Evolutionary conservation across 2,888 invertebrate species (phyloP).

Genomic region (Tiphia femorata): DNA sequence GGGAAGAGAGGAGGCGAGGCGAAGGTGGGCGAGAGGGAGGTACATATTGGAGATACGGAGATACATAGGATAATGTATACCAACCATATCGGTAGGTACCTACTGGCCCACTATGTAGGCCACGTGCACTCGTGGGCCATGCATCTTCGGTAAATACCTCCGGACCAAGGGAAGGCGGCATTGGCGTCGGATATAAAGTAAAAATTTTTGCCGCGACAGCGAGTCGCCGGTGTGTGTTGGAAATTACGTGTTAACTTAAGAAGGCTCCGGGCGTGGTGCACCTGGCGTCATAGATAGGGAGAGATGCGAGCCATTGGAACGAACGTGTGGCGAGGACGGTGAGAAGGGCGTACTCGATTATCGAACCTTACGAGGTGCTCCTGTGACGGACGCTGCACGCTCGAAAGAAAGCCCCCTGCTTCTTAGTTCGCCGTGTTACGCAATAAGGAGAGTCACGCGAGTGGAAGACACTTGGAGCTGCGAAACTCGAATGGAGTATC

Average conservation of each 20-base stretch:
- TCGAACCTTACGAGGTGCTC: neutral
- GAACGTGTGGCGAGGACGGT: neutral
- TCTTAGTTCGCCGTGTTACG: too few species aligned
- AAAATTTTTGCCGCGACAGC: slow-evolving; percentile 34
- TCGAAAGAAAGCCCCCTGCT: neutral
- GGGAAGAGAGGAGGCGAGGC: neutral
- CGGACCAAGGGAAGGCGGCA: slow-evolving; percentile 11
- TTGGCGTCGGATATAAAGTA: slow-evolving; percentile 20
- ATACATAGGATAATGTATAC: slow-evolving; percentile 39
- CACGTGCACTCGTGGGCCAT: slow-evolving; percentile 37
- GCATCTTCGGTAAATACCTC: slow-evolving; percentile 48
- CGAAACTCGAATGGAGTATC: too few species aligned
- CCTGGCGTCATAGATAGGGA: neutral
- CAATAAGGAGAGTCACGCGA: too few species aligned
- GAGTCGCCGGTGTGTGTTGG: slow-evolving; percentile 3
- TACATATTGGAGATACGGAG: slow-evolving; percentile 31
- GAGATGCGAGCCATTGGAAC: neutral
- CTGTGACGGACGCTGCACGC: neutral
- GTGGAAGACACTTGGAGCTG: too few species aligned
- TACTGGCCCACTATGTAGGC: slow-evolving; percentile 33
- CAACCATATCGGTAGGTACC: slow-evolving; percentile 27
- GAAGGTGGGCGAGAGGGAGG: neutral
- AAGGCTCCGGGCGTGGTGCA: neutral
- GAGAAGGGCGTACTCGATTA: neutral
- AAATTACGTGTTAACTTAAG: neutral